Evolutionary conservation across 2,797 vertebrate genomes (phyloP), one percentile per base, ranked within the genome.

Genomic region (Danio kyathit): DNA sequence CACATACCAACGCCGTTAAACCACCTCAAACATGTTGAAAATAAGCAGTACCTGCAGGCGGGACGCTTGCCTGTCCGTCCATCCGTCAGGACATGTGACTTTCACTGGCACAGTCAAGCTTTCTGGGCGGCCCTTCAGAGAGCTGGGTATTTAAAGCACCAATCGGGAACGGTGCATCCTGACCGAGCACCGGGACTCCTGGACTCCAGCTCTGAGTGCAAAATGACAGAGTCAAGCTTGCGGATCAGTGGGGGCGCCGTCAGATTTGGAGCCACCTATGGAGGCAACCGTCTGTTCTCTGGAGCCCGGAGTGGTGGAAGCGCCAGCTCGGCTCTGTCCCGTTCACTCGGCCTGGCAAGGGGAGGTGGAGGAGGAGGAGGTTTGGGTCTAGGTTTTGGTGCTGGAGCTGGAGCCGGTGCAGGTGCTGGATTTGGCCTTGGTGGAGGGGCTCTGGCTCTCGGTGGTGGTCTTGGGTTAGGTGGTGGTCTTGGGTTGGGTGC

Each of bases 261-360:
- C 79, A 88, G 90, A 84, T 90, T 81, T 43, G 90, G 91, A 9
- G 91, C 87, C 74, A 88, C 87, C 17, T 92, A 92, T 78, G 88
- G 88, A 44, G 81, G 91, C 61, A 92, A 89, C 85, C 81, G 69
- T 57, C 71, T 92, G 65, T 90, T 91, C 69, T 75, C 86, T 0
- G 73, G 80, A 1, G 64, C 14, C 49, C 83, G 84, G 52, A 61
- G 81, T 0, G 14, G 77, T 13, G 80, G 64, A 60, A 86, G 84
- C 8, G 46, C 67, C 21, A 38, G 21, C 11, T 2, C 75, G 8
- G 66, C 56, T 59, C n/a, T 86, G 43, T 88, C 86, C 48, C 84
- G 86, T 38, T 83, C 83, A 0, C 38, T 89, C 1, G 89, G 88
- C 57, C 54, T 80, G 7, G 60, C 41, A 0, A 84, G 81, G 61